A percentile compares a stretch with the other conserved stretches of the same genome.
Conservation (phyloP, 2,797 vertebrate genomes). For the Tauraco hartlaubi region DNA sequence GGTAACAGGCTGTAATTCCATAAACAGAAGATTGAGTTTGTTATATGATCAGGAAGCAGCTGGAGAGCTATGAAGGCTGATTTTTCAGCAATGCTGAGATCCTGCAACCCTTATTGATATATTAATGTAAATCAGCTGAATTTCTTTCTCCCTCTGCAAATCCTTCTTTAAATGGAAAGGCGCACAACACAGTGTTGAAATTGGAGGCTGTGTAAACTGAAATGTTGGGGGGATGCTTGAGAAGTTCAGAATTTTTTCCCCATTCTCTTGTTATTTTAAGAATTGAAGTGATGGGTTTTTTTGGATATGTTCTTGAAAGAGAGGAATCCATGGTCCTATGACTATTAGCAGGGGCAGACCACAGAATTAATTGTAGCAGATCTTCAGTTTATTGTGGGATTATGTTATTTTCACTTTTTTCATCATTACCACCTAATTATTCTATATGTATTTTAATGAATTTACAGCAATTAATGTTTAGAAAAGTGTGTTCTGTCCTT, state of each 20-base stretch:
- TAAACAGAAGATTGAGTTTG: conserved; percentile 63
- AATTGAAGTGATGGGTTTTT: not conserved
- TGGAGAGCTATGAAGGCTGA: conserved; percentile 40
- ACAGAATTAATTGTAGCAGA: not conserved
- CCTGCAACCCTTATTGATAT: not conserved
- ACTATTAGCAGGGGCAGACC: not conserved
- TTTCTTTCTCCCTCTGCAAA: not conserved
- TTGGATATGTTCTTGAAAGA: not conserved
- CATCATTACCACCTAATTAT: not conserved
- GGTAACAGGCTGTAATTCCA: conserved; percentile 64
- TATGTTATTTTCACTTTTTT: not conserved
- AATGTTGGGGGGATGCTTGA: not conserved
- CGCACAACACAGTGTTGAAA: not conserved
- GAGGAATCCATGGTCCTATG: not conserved
- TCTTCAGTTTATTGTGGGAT: not conserved
- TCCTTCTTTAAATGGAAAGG: not conserved
- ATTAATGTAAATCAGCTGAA: conserved; percentile 1
- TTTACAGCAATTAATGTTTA: not conserved
- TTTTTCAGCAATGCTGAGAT: conserved; percentile 40
- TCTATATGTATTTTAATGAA: not conserved
- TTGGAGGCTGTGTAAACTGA: not conserved
- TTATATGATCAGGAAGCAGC: conserved; percentile 61
- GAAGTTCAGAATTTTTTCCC: not conserved
- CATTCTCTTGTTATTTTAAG: not conserved
- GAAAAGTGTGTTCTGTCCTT: not conserved